Base-by-base conservation (phyloP, 1,140 invertebrate genomes). In the Drosophila rhopaloa region DNA sequence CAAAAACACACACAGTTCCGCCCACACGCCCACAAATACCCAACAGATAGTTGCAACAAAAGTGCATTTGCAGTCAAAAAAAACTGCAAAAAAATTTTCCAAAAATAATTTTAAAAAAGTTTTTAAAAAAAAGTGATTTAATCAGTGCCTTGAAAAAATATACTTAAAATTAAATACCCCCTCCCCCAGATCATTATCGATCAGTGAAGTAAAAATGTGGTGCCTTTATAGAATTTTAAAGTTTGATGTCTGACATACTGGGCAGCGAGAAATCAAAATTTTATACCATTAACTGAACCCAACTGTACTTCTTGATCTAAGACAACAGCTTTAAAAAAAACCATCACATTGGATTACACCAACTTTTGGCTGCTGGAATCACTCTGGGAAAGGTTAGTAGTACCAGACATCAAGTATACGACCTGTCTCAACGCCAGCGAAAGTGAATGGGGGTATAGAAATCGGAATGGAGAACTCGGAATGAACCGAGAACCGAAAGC, bases 281-380 rank as follows among this genome's bases (percentile, higher is more conserved):
- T 8, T 32, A 50, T 14, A 61, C 13, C 38, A 76, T 66, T 77
- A 40, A 48, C 51, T 47, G 46, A 51, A 54, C 38, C 82, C 82
- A 79, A 88, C 76, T 82, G 82, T 86, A 88, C 75, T 50, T 50
- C 55, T 43, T 35, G 41, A 38, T 13, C 16, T 16, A 14, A 19
- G 10, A 4, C 13, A 10, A 19, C 13, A 13, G 27, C 19, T n/a
- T 41, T 10, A 37, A 44, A 50, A 27, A 84, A 75, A 32, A 32
- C 62, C 74, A 72, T 84, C 84, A 89, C 74, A 90, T 90, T 89
- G 84, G 84, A 89, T 89, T 89, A 89, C 75, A 81, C 81, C 67
- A 75, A 90, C 19, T 84, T 81, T 78, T 85, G 85, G 85, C 62
- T 84, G 68, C 76, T 80, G 72, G 70, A 90, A 41, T 84, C 84